These are phyloP conservation scores for Drosophila oshimai DNA, from an alignment of 1,140 invertebrate genomes.

Conservation along the genomic window DNA sequence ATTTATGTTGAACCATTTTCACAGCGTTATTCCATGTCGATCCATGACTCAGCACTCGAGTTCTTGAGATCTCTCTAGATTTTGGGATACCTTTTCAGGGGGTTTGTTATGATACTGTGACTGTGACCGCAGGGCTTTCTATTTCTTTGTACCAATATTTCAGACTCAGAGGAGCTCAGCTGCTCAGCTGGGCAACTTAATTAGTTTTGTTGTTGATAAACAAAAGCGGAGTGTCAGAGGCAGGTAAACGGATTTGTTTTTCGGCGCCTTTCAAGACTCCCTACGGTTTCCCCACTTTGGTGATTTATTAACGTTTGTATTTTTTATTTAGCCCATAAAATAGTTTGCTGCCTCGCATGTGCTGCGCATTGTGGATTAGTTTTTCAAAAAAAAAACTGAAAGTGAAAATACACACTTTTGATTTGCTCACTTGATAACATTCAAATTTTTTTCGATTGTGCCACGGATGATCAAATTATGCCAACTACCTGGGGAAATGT, in stretches of 20 bases:
- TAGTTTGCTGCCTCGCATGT: conserved; percentile 37
- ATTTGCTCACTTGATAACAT: conserved; percentile 20
- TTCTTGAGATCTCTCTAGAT: conserved; percentile 54
- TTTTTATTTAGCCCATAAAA: conserved; percentile 23
- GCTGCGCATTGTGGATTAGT: conserved; percentile 53
- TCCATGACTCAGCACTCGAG: conserved; percentile 61
- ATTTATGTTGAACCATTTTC: conserved; percentile 46
- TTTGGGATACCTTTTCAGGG: conserved; percentile 1
- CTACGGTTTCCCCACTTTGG: conserved; percentile 54
- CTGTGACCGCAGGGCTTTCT: conserved; percentile 57
- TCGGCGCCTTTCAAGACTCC: conserved; percentile 22
- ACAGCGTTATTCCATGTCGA: conserved; percentile 31
- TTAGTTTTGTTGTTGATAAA: conserved; percentile 61
- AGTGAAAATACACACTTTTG: conserved; percentile 56
- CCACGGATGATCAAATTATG: conserved; percentile 52
- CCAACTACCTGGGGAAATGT: background rate
- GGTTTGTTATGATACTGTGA: conserved; percentile 4
- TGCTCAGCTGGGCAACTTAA: conserved; percentile 53
- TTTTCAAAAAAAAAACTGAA: conserved; percentile 30
- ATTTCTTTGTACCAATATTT: conserved; percentile 45
- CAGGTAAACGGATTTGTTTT: conserved; percentile 70
- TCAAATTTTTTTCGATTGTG: conserved; percentile 40
- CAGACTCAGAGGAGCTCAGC: conserved; percentile 9
- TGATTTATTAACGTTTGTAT: conserved; percentile 41
- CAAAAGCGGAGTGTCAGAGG: conserved; percentile 3